Conservation (phyloP, 2,113 vertebrate species). For the Todiramphus saurophagus region DNA sequence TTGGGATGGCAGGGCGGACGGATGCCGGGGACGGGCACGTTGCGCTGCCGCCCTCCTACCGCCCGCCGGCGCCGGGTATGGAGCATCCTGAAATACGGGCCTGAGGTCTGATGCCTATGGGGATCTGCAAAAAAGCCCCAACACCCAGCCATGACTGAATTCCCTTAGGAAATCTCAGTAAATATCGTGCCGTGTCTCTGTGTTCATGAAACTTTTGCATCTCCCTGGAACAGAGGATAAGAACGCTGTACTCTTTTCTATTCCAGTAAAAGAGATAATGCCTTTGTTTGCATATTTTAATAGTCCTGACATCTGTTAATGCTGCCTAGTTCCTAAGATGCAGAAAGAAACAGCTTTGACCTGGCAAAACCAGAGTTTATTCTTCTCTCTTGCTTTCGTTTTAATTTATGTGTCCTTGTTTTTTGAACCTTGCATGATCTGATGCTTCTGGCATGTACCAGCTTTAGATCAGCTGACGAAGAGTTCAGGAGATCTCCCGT, state of each 20-base stretch:
- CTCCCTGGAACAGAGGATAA: background rate
- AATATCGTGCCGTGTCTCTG: background rate
- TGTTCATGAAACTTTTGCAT: background rate
- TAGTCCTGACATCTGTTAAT: background rate
- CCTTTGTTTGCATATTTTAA: background rate
- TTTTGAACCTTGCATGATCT: background rate
- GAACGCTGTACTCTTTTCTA: background rate
- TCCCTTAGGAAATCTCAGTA: background rate
- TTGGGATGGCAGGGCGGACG: no score
- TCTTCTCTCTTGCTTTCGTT: background rate
- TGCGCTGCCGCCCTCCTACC: fast-evolving
- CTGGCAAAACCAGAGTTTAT: background rate
- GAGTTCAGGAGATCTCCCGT: background rate
- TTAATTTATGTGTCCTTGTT: background rate
- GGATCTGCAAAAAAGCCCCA: background rate
- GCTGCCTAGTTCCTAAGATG: background rate
- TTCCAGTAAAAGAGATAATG: background rate
- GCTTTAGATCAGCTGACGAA: background rate
- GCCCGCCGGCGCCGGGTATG: background rate
- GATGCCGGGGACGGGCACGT: fast-evolving
- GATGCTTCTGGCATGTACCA: background rate
- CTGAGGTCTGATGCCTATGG: no score
- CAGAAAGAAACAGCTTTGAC: background rate
- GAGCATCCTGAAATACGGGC: background rate
- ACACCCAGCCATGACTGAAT: background rate